Conservation (phyloP, 2,797 vertebrate genomes). For the Apogon talboti region DNA sequence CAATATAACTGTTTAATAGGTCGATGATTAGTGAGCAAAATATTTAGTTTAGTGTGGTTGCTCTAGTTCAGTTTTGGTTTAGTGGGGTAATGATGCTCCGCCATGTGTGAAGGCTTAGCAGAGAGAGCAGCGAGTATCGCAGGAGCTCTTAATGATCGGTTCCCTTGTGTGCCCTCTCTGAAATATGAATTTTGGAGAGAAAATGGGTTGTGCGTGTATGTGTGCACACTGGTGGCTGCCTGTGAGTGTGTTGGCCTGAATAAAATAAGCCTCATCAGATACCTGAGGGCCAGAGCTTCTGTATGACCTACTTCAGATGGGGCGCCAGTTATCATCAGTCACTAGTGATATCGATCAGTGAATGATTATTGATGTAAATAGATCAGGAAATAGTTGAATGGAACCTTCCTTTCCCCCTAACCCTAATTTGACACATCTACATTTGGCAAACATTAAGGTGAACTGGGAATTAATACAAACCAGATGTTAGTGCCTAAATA, state of each 20-base stretch:
- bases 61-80: constrained; percentile 42
- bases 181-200: constrained; percentile 53
- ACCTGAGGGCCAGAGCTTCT: constrained; percentile 54
- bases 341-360: background rate
- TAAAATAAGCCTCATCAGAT: constrained; percentile 61
- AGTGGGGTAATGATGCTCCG: constrained; percentile 32
- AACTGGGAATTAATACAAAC: too few relatives aligned
- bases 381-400: background rate
- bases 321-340: constrained; percentile 18
- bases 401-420: background rate
- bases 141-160: constrained; percentile 49
- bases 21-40: background rate
- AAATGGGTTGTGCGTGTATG: constrained; percentile 47
- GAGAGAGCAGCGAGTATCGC: constrained; percentile 26
- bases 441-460: too few relatives aligned
- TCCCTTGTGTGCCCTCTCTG: constrained; percentile 48
- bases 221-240: background rate
- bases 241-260: constrained; percentile 61
- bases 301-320: constrained; percentile 60
- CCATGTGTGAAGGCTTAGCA: constrained; percentile 29
- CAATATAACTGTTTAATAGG: constrained; percentile 13
- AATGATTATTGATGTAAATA: background rate
- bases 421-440: too few relatives aligned
- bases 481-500: too few relatives aligned
- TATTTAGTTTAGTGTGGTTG: constrained; percentile 23